These are phyloP conservation scores for Falco punctatus DNA, from an alignment of 2,113 vertebrate genomes.

Conservation along the genomic window DNA sequence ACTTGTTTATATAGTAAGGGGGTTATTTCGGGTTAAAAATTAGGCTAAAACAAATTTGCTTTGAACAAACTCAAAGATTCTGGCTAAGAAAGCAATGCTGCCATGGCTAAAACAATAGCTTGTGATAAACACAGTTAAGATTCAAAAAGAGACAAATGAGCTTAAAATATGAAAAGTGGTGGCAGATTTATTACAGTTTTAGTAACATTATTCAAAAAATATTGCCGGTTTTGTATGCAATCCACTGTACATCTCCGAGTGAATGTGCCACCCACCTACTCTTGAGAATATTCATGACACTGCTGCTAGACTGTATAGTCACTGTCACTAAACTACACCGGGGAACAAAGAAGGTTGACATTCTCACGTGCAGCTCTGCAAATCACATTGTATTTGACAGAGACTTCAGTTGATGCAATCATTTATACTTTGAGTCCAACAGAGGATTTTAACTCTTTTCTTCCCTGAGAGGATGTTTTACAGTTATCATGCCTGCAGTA, in stretches of 20 bases:
- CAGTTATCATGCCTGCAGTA: background rate
- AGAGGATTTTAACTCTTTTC: background rate
- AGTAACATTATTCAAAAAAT: constrained; percentile 14
- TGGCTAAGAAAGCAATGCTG: background rate
- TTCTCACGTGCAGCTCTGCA: background rate
- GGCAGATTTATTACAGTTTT: constrained; percentile 28
- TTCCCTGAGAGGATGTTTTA: background rate
- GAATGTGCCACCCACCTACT: constrained; percentile 4
- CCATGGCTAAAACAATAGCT: background rate
- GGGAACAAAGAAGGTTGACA: constrained; percentile 23
- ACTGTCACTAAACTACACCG: background rate
- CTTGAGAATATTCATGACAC: constrained; percentile 2
- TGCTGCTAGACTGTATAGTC: constrained; percentile 23
- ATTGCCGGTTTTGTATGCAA: constrained; percentile 2
- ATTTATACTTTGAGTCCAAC: background rate
- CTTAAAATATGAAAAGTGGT: constrained; percentile 30
- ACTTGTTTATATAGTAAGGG: background rate
- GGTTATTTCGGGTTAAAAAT: constrained; percentile 16
- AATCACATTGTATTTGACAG: background rate
- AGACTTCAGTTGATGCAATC: background rate
- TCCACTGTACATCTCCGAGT: background rate
- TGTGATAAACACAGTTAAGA: background rate
- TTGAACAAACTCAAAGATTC: background rate
- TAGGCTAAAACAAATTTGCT: background rate
- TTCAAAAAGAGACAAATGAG: constrained; percentile 27